A percentile compares a stretch with the other conserved stretches of the same genome.
These are phyloP conservation scores for Bradypodion ventrale DNA, from an alignment of 2,797 vertebrate species.

Conservation along the genomic window DNA sequence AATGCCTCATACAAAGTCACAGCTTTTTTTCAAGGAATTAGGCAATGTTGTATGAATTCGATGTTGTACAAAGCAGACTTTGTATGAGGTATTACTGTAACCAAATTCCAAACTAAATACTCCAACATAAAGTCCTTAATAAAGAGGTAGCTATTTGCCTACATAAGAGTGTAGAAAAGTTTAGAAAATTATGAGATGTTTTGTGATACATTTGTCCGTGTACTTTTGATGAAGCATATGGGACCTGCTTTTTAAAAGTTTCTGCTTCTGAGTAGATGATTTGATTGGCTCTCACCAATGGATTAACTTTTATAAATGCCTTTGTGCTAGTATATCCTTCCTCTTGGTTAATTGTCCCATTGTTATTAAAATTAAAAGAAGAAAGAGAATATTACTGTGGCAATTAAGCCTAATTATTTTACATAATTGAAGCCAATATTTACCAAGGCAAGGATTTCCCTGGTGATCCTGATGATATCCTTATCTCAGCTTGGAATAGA, in stretches of 20 bases:
- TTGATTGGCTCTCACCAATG: not conserved
- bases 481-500: not conserved
- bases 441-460: slow-evolving; percentile 39
- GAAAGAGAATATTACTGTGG: not conserved
- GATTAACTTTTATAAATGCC: too few species aligned
- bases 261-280: too few species aligned
- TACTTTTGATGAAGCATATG: not conserved
- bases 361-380: not conserved
- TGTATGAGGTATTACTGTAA: too few species aligned
- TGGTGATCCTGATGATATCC: slow-evolving; percentile 59
- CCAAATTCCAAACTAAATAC: too few species aligned
- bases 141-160: not conserved
- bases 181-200: not conserved
- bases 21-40: too few species aligned
- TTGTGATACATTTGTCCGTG: not conserved
- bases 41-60: too few species aligned
- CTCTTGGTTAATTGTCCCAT: slow-evolving; percentile 31
- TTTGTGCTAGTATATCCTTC: not conserved
- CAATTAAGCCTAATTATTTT: not conserved
- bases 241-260: too few species aligned
- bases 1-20: too few species aligned
- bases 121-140: not conserved
- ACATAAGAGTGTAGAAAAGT: not conserved
- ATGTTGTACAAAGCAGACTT: too few species aligned
- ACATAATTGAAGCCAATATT: too few species aligned